Conservation (phyloP, 2,888 invertebrate genomes). For the Xylocampa areola region DNA sequence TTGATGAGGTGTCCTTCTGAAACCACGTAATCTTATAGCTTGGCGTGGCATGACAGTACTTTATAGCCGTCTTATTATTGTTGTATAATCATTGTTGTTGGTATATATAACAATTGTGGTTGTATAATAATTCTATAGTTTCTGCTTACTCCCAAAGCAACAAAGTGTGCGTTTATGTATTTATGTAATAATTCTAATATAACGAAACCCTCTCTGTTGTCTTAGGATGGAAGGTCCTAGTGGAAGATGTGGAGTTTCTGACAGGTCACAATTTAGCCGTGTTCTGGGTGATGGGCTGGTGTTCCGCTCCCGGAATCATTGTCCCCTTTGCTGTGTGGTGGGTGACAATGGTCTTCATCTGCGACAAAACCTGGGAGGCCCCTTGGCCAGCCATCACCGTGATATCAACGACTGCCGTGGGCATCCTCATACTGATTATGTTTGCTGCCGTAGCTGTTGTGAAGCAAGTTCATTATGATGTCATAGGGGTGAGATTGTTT, state of each 20-base stretch:
- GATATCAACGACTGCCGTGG: conserved; percentile 48
- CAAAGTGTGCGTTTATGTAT: no score
- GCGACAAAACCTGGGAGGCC: conserved; percentile 62
- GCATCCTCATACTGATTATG: conserved; percentile 57
- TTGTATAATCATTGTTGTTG: no score
- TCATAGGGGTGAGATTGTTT: conserved; percentile 63
- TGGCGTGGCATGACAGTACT: no score
- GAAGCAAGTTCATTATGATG: conserved; percentile 79
- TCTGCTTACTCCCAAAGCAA: no score
- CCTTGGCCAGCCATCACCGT: conserved; percentile 67
- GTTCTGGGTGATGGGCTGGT: conserved; percentile 79
- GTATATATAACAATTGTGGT: no score
- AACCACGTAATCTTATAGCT: no score
- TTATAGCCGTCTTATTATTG: no score
- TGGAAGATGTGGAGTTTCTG: conserved; percentile 80
- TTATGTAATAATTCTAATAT: no score
- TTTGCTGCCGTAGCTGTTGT: conserved; percentile 69
- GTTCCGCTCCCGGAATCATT: conserved; percentile 66
- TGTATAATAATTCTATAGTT: no score
- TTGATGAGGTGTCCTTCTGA: no score
- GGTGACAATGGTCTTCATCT: conserved; percentile 57
- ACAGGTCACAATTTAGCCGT: conserved; percentile 66
- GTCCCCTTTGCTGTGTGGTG: conserved; percentile 73
- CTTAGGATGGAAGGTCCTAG: conserved; percentile 77
- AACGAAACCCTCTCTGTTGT: conserved; percentile 13